phyloP scores from a whole-genome alignment of 2,888 invertebrate genomes.

The Drosophila tanythrix region DNA sequence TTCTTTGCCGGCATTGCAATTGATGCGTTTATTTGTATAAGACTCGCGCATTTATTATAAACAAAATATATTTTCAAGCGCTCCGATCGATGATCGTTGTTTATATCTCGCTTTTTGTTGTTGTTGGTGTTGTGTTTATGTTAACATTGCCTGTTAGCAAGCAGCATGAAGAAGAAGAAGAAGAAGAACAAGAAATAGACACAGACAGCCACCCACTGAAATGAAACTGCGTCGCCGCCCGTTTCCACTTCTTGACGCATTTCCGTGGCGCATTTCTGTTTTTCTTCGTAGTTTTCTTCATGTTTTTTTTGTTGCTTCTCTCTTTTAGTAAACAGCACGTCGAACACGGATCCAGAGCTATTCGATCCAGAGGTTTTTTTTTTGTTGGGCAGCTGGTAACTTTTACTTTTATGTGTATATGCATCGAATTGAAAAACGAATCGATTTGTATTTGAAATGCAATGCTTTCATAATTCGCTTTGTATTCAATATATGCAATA shows the following conservation, averaged over 20 bases:
- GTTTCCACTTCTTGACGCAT: conserved; percentile 61
- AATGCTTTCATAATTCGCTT: conserved; percentile 66
- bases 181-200: not conserved
- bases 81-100: conserved; percentile 23
- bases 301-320: conserved; percentile 5
- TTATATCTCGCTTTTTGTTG: conserved; percentile 27
- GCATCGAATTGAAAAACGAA: conserved; percentile 59
- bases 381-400: conserved; percentile 38
- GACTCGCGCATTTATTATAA: conserved; percentile 75
- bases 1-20: conserved; percentile 50
- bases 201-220: conserved; percentile 45
- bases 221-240: conserved; percentile 27
- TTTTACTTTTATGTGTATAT: conserved; percentile 63
- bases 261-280: conserved; percentile 55
- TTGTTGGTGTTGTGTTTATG: conserved; percentile 57
- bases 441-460: conserved; percentile 53
- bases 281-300: conserved; percentile 1
- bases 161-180: conserved; percentile 29
- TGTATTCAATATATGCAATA: conserved; percentile 35
- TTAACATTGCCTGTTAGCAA: conserved; percentile 70
- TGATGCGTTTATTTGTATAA: conserved; percentile 75
- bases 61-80: conserved; percentile 57
- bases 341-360: conserved; percentile 9
- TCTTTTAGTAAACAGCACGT: conserved; percentile 71
- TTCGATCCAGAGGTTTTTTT: conserved; percentile 13